phyloP scores from a whole-genome alignment of 64 coral and sea anemone species.

The Montipora sp. region DNA sequence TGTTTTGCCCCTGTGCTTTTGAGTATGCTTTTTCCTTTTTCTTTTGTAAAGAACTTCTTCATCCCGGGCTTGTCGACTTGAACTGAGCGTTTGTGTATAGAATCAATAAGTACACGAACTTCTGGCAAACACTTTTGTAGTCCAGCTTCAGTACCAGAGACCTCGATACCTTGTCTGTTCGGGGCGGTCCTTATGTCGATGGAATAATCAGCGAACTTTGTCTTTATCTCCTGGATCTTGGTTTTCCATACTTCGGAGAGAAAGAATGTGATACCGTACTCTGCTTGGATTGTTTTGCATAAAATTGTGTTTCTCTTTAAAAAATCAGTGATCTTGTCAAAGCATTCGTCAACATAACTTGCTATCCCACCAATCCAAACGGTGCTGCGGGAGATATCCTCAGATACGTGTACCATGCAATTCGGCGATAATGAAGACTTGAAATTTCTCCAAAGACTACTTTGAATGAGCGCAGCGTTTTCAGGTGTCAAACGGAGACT shows the following conservation, averaged over 20 bases:
- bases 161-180: not conserved
- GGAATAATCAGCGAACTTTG: not conserved
- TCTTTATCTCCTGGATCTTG: conserved; percentile 26
- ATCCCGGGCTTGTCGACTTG: conserved; percentile 44
- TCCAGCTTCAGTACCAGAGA: conserved; percentile 48
- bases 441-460: conserved; percentile 47
- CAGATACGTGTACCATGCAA: not conserved
- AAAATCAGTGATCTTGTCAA: too few species aligned
- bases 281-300: not conserved
- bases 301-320: too few species aligned
- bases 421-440: not conserved
- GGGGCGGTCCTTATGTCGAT: conserved; percentile 11
- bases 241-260: conserved; percentile 31
- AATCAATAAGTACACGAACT: not conserved
- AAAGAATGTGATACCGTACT: conserved; percentile 34
- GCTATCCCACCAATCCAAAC: conserved; percentile 48
- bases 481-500: conserved; percentile 43
- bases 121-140: not conserved
- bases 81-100: not conserved
- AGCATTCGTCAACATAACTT: too few species aligned
- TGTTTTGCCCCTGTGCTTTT: not conserved
- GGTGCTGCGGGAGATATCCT: conserved; percentile 29
- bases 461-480: conserved; percentile 6
- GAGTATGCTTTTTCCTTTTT: not conserved
- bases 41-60: conserved; percentile 33